Conservation (phyloP, 2,888 invertebrate genomes). For the Eupsilia transversa region DNA sequence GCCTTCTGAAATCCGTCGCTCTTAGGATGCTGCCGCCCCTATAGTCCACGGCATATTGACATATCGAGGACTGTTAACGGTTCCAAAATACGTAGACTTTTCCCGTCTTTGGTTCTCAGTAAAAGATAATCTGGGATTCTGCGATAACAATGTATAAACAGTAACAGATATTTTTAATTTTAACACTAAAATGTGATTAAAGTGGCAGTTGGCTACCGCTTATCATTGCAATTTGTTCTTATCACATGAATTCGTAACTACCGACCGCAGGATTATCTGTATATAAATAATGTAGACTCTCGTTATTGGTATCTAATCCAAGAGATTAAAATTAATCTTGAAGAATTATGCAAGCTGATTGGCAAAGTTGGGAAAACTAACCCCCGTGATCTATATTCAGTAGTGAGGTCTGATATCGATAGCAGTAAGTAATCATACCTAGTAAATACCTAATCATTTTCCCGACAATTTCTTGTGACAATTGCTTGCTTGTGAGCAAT, state of each 20-base stretch:
- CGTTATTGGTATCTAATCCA: conserved; percentile 18
- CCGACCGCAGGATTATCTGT: conserved; percentile 24
- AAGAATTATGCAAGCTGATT: conserved; percentile 19
- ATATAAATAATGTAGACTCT: conserved; percentile 1
- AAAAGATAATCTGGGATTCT: not conserved
- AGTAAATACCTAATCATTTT: not conserved
- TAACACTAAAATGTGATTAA: not conserved
- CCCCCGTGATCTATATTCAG: not conserved
- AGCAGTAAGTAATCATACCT: not conserved
- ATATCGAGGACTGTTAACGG: no score
- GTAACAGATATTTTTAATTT: not conserved
- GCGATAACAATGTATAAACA: not conserved
- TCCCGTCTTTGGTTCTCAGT: not conserved
- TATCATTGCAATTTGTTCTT: conserved; percentile 11
- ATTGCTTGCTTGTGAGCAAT: not conserved
- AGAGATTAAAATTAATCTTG: conserved; percentile 16
- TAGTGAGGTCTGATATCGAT: not conserved
- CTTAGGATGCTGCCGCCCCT: no score
- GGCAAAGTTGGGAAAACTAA: not conserved
- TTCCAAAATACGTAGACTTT: not conserved
- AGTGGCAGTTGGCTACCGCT: not conserved
- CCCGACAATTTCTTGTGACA: not conserved
- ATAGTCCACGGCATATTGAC: no score
- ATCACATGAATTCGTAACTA: conserved; percentile 28
- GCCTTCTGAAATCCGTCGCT: no score